Base-by-base conservation (phyloP, 1,140 invertebrate genomes). In the Saccostrea echinata region DNA sequence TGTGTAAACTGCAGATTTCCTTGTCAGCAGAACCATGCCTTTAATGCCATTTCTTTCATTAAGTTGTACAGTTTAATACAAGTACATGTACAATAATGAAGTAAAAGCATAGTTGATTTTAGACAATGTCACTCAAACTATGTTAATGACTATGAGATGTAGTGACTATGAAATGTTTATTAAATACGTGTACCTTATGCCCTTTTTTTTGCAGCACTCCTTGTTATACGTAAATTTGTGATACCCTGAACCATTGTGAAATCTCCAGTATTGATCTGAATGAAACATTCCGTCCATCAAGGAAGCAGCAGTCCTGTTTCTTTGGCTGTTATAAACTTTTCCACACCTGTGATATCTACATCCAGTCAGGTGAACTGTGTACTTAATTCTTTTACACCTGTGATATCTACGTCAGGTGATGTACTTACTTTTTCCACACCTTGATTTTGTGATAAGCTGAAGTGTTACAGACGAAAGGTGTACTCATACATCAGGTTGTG, bases 271-370 rank as follows among this genome's bases (percentile, higher is more conserved):
- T 30, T 76, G 68, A 76, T 76, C 24, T 30, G 68, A 76, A 13
- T 30, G 68, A 76, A 27, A 76, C 21, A 76, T 76, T 76, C 68
- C 68, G 68, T 76, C 68, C 68, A 76, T 76, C 33, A 30, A 33
- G 68, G 30, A 30, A 76, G 30, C 27, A 76, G 68, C 30, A 3
- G 16, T 76, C 9, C 27, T 27, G 24, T 71, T 16, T 24, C 57
- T 64, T 13, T 64, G 21, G 57, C 21, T 64, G 57, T 64, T n/a
- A 21, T 64, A 9, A 64, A 64, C 21, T 24, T 64, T 64, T 21
- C 18, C 3, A 64, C 24, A 64, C 57, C 57, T 64, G 57, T 64
- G 57, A 64, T 64, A 64, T 64, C 18, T 64, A 64, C 57, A 64
- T 24, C 57, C 57, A 21, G 24, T 64, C 21, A 43, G 43, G 43